Evolutionary conservation across 1,140 invertebrate species (phyloP), one percentile per base, ranked within the genome.

Genomic region (Listronotus oregonensis): DNA sequence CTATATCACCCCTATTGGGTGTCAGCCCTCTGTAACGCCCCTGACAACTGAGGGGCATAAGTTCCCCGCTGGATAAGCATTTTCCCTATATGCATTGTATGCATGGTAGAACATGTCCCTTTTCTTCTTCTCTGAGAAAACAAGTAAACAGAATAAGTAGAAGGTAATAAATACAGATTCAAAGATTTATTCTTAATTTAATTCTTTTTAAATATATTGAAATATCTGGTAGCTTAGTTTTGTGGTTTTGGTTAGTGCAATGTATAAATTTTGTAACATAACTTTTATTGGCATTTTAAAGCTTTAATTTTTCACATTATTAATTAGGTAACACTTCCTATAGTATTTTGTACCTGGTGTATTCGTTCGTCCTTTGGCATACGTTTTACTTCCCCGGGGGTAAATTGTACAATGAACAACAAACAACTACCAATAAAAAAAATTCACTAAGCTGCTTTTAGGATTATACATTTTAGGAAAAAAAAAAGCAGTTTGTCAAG

Each of bases 41-140:
- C 77, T 92, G 89, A 80, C 97, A 99, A 77, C 91, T 95, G 21
- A 99, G 82, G 2, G 97, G 97, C 96, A 98, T 98, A 46, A 99
- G 81, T 81, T 99, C 97, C 85, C 97, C 21, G 96, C 96, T 62
- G 97, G 97, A 84, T 94, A 99, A 14, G 97, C 97, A 86, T 98
- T 93, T 69, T 92, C 87, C 95, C 98, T 98, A 72, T 99, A 99
- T 17, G 93, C 91, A 75, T 90, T 86, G 78, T 97, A 99, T n/a
- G 93, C 96, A 86, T 98, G 96, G 80, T 95, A 94, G 80, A 98
- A 98, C 95, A 98, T 97, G 74, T 94, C 91, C 46, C 92, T 83
- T n/a, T 11, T 94, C 88, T 82, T 96, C 89, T 71, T 93, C 88
- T 77, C 92, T 94, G 74, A 54, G 17, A 15, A 64, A 52, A 17